Base-by-base conservation (phyloP, 2,888 invertebrate species). In the Drosophila atripex region DNA sequence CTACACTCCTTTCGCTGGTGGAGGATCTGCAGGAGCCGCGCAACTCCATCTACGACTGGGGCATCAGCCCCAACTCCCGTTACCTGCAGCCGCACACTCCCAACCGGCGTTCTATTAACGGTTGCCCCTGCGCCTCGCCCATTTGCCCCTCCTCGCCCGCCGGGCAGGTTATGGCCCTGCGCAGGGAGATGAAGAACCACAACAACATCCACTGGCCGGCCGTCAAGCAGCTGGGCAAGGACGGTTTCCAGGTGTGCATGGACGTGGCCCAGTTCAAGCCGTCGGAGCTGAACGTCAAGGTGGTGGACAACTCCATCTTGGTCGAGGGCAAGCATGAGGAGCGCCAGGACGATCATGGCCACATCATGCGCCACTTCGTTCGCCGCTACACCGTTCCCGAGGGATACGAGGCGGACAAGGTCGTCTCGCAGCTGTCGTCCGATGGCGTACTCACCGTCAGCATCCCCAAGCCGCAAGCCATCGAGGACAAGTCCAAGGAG, bases 181-280 rank as follows among this genome's bases (percentile, higher is more conserved):
- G 82, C 0, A 76, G 78, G 7, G 63, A 74, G 38, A 51, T 74
- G 65, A 5, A 57, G 21, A 77, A 75, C 45, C 58, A 71, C 12
- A 16, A 54, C 12, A 60, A 68, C n/a, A 61, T 45, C 39, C 71
- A 71, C 11, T 71, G 71, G 70, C 55, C 86, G 11, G 41, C 47
- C 0, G 46, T 57, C 11, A n/a, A 73, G 0, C 70, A 80, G 38
- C 60, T 80, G 68, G 94, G 94, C 84, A 93, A 94, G n/a, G 94
- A 95, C 79, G 94, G 94, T 66, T 95, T 95, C 73, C 94, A 95
- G 88, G 94, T 95, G 9, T 94, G 93, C 80, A 91, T 96, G 79
- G 96, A 96, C 87, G 95, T 96, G 0, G 94, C 95, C 83, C 95
- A 96, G 78, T 96, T 96, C 85, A 92, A 93, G 16, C 96, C 96